Evolutionary conservation across 1,140 invertebrate species (phyloP), one percentile per base, ranked within the genome.

Genomic region (Drosophila trapezifrons): DNA sequence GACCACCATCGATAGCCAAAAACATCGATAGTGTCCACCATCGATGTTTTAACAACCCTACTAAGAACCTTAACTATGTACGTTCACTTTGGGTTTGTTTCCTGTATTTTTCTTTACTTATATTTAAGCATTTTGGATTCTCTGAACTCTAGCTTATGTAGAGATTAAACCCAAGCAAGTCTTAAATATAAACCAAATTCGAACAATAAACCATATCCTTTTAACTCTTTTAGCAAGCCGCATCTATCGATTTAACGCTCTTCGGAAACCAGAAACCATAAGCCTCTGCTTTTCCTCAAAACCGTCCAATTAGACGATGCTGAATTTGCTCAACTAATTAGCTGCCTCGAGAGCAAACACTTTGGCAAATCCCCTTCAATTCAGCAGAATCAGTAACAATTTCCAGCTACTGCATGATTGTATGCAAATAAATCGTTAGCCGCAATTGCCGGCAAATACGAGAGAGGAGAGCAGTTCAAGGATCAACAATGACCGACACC

Each of bases 261-360:
- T 17, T 7, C 7, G 15, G n/a, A 7, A 59, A 25, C 12, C 27
- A 4, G 10, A 22, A 29, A 22, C 64, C 57, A 20, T 35, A 63
- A 47, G n/a, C 13, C n/a, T 27, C 9, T 6, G 17, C 13, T 13
- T n/a, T 10, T 15, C 17, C 7, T 22, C 17, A n/a, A 35, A 27
- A 40, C 47, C 27, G 29, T 10, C 51, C 69, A 60, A 77, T 57
- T 56, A 52, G 38, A 54, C 60, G 47, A 60, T 60, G 46, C 25
- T 46, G 64, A 69, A 65, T 78, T 81, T 86, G 78, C 56, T 42
- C 69, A 86, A 82, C 66, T 82, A 85, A 85, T 85, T 85, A 87
- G 78, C 58, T 63, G 59, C 38, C 58, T 46, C 45, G n/a, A 47
- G 55, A 25, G 38, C 46, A 70, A 75, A 75, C 57, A 70, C 66